These are phyloP conservation scores for Cyrtorhinus lividipennis DNA, from an alignment of 1,140 invertebrate species.

Conservation along the genomic window DNA sequence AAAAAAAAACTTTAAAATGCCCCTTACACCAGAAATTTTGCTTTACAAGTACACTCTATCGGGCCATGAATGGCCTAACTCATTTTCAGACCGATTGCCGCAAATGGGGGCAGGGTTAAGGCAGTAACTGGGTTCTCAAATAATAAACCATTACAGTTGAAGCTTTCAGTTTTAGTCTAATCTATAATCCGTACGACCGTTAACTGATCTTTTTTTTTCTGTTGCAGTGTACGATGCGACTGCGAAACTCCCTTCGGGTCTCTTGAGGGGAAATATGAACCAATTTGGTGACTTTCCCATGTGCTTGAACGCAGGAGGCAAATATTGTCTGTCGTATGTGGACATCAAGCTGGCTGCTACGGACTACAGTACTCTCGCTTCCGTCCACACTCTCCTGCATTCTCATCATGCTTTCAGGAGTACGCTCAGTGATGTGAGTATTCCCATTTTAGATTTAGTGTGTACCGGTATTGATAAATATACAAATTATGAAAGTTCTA, in stretches of 20 bases:
- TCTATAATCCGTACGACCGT: too few species aligned
- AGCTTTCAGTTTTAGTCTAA: too few species aligned
- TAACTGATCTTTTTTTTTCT: conserved; percentile 18
- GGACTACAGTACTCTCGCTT: conserved; percentile 34
- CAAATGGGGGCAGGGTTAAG: too few species aligned
- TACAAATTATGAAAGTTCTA: too few species aligned
- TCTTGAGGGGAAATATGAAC: conserved; percentile 47
- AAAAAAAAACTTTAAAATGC: too few species aligned
- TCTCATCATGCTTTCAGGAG: conserved; percentile 46
- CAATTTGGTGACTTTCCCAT: conserved; percentile 48
- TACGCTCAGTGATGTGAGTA: conserved; percentile 46
- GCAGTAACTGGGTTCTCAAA: too few species aligned
- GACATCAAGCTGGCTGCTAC: conserved; percentile 34
- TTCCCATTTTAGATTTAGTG: background rate
- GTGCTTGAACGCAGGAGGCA: conserved; percentile 39
- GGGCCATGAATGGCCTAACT: too few species aligned
- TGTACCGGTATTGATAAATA: too few species aligned
- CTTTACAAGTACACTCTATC: too few species aligned
- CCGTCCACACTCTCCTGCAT: conserved; percentile 40
- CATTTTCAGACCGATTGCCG: too few species aligned
- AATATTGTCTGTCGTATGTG: conserved; percentile 45
- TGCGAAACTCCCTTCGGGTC: conserved; percentile 43
- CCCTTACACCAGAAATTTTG: too few species aligned
- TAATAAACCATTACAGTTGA: too few species aligned
- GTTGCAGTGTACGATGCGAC: conserved; percentile 46